Conservation (phyloP, 35 echinoderm and acorn worm species). For the Ophioderma brevispina region DNA sequence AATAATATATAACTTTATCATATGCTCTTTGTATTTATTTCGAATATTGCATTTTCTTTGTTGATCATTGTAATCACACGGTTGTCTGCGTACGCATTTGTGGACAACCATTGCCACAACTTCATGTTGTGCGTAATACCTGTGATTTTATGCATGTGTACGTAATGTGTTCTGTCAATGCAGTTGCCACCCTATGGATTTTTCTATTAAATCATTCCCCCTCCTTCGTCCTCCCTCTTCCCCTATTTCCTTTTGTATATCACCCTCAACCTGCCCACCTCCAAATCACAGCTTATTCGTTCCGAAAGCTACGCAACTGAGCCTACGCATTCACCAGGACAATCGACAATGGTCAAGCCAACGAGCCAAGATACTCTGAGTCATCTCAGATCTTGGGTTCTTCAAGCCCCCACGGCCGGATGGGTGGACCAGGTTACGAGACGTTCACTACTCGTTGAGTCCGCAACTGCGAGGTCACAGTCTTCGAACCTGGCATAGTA, state of each 20-base stretch:
- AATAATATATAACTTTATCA: not conserved
- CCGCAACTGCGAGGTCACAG: conserved; percentile 5
- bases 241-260: not conserved
- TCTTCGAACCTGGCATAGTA: not conserved
- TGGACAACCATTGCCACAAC: not conserved
- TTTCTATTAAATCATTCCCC: conserved; percentile 55
- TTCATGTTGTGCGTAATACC: not conserved
- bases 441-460: conserved; percentile 11
- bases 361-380: conserved; percentile 52
- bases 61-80: not conserved
- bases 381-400: not conserved
- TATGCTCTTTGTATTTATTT: too few relatives aligned
- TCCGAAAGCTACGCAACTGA: conserved; percentile 79
- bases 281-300: conserved; percentile 57
- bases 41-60: not conserved
- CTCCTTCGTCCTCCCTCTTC: not conserved
- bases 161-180: not conserved
- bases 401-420: not conserved
- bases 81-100: too few relatives aligned
- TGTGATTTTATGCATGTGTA: not conserved
- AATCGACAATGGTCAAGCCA: not conserved
- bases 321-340: conserved; percentile 51
- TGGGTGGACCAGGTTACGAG: not conserved
- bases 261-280: not conserved
- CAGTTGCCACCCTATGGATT: conserved; percentile 73